phyloP scores from a whole-genome alignment of 2,888 invertebrate genomes.

The Panopea generosa region DNA sequence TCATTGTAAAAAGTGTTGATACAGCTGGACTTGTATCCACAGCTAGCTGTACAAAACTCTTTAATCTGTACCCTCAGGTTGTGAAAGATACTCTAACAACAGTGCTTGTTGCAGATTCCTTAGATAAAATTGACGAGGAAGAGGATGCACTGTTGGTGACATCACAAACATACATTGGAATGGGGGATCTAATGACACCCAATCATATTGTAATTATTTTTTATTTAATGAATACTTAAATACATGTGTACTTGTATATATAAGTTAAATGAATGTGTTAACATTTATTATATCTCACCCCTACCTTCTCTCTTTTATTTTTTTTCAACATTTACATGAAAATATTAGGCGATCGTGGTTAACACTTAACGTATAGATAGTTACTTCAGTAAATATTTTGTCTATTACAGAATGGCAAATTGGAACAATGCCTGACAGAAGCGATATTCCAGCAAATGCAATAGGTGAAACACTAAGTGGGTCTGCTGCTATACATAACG shows the following conservation, averaged over 20 bases:
- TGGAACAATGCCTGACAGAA: constrained; percentile 42
- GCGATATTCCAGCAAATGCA: constrained; percentile 64
- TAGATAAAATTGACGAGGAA: not conserved
- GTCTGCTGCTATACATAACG: no score
- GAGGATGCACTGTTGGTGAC: constrained; percentile 22
- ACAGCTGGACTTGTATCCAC: constrained; percentile 42
- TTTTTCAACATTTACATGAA: no score
- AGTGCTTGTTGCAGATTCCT: constrained; percentile 21
- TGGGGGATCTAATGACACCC: constrained; percentile 42
- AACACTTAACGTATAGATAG: no score
- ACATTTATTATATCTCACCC: no score
- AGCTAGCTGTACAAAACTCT: constrained; percentile 31
- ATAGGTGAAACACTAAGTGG: constrained; percentile 62
- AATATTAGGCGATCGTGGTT: no score
- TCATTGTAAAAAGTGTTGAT: constrained; percentile 60
- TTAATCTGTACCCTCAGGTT: constrained; percentile 38
- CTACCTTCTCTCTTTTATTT: no score
- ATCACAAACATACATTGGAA: constrained; percentile 42
- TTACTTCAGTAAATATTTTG: no score
- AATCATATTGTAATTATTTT: constrained; percentile 52
- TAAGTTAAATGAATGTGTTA: no score
- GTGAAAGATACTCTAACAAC: constrained; percentile 7
- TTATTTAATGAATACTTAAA: no score
- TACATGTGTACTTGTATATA: no score
- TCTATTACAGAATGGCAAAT: constrained; percentile 66